A percentile compares a stretch with the other conserved stretches of the same genome.
These are phyloP conservation scores for Bombus picipes DNA, from an alignment of 1,140 invertebrate species.

Conservation along the genomic window DNA sequence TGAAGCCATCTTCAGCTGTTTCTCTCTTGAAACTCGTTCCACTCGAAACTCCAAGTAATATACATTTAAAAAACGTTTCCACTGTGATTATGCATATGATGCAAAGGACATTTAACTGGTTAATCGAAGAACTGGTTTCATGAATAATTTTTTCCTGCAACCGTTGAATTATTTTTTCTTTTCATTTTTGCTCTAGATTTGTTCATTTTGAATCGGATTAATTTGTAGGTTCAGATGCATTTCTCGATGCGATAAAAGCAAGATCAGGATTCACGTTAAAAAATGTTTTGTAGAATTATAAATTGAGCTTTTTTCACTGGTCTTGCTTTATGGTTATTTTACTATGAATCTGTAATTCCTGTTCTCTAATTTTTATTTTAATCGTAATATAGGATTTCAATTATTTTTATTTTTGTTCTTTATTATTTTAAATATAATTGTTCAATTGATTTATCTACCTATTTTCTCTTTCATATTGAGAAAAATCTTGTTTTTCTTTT, in stretches of 20 bases:
- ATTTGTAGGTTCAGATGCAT: no score
- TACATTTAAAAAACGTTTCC: background rate
- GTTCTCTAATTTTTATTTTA: background rate
- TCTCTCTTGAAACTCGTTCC: background rate
- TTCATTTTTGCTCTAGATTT: background rate
- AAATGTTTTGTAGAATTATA: background rate
- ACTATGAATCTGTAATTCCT: background rate
- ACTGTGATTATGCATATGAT: background rate
- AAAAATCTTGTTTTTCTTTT: background rate
- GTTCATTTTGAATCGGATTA: no score
- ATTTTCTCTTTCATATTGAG: background rate
- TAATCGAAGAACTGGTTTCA: background rate
- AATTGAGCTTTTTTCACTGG: no score
- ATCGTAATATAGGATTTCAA: no score
- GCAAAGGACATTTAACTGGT: background rate
- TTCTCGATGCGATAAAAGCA: no score
- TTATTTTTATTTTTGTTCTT: no score
- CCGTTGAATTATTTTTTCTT: background rate
- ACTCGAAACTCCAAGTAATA: background rate
- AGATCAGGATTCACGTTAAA: background rate
- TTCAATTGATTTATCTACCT: no score
- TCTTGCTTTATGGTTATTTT: background rate
- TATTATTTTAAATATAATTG: no score
- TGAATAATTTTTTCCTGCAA: background rate
- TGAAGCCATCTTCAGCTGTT: conserved; percentile 8